A percentile compares a stretch with the other conserved stretches of the same genome.
Conservation (phyloP, 2,797 vertebrate species). For the Sarcoramphus papa region DNA sequence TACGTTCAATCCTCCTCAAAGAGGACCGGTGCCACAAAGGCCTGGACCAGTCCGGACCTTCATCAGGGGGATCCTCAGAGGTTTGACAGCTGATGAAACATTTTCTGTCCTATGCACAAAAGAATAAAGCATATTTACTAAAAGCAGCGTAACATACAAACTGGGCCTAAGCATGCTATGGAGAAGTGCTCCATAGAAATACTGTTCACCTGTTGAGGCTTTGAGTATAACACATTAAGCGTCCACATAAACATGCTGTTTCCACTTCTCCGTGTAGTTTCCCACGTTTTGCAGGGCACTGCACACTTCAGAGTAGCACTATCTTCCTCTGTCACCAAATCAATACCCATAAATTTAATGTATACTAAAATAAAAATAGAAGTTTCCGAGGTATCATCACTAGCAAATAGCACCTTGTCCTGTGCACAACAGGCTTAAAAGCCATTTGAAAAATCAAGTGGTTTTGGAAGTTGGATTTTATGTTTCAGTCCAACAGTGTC, state of each 20-base stretch:
- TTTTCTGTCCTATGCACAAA: neutral
- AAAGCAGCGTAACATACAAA: neutral
- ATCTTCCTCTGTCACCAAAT: neutral
- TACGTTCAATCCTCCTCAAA: neutral
- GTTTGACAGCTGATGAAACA: neutral
- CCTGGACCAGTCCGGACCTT: neutral
- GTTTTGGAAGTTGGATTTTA: neutral
- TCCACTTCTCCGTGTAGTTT: neutral
- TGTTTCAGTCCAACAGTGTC: neutral
- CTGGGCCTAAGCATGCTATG: rapidly evolving
- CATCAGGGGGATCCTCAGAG: neutral
- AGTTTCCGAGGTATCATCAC: neutral
- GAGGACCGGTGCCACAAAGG: neutral
- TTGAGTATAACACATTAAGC: neutral
- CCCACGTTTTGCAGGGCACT: neutral
- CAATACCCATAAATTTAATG: neutral
- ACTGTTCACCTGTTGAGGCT: neutral
- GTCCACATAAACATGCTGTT: neutral
- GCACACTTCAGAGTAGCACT: neutral
- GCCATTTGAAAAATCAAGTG: neutral
- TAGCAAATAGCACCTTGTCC: neutral
- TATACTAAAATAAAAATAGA: neutral
- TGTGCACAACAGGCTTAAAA: neutral
- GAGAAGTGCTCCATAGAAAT: neutral
- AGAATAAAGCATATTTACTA: neutral